Evolutionary conservation across 2,113 vertebrate species (phyloP).

Genomic region (Protobothrops flavoviridis): DNA sequence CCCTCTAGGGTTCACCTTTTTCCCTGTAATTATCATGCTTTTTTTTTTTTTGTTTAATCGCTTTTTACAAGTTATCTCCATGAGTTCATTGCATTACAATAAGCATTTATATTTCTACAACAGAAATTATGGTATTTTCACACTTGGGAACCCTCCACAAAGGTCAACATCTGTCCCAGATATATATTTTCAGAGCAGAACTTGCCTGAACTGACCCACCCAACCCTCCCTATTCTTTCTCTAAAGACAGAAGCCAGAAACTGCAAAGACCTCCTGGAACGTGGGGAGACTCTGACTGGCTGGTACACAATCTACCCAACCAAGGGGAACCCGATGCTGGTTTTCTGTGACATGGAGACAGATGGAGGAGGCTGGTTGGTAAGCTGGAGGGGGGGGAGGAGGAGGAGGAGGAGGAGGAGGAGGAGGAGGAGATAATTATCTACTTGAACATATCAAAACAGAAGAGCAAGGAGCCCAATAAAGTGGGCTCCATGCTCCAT

Average conservation of each 20-base stretch:
- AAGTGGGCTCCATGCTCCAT: not conserved
- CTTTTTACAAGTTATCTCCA: not conserved
- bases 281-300: slow-evolving; percentile 11
- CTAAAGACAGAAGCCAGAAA: slow-evolving; percentile 10
- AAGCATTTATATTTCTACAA: not conserved
- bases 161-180: not conserved
- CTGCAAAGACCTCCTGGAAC: not conserved
- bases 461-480: not conserved
- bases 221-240: not conserved
- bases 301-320: slow-evolving; percentile 59
- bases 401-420: not conserved
- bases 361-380: slow-evolving; percentile 72
- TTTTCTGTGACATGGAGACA: slow-evolving; percentile 68
- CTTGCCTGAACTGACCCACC: not conserved
- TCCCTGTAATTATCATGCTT: not conserved
- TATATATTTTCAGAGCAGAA: not conserved
- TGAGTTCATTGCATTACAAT: not conserved
- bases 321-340: slow-evolving; percentile 27
- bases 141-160: not conserved
- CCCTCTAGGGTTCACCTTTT: not conserved
- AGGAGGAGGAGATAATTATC: not conserved
- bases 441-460: not conserved
- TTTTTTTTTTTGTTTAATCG: not conserved
- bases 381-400: not conserved
- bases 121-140: not conserved